A percentile compares a stretch with the other conserved stretches of the same genome.
Evolutionary conservation across 1,140 invertebrate species (phyloP).

Genomic region (Belonocnema kinseyi): DNA sequence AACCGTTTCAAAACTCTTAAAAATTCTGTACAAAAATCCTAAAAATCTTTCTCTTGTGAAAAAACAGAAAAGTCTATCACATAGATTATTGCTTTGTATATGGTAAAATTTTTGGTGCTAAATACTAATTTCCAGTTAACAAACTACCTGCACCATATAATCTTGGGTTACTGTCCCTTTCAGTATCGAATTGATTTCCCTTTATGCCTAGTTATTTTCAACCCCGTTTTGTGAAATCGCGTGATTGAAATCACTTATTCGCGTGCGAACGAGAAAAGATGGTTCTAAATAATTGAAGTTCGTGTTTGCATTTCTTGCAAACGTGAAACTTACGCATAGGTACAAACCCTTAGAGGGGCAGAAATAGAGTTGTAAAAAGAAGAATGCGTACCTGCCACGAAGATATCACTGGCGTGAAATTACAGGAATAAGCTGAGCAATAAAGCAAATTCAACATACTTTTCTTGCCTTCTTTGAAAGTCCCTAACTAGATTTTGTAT

Average conservation of each 20-base stretch:
- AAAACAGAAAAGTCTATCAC: background rate
- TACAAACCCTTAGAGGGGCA: background rate
- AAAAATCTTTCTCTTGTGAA: background rate
- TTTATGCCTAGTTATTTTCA: background rate
- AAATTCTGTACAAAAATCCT: background rate
- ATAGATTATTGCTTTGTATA: background rate
- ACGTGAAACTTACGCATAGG: background rate
- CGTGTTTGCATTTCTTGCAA: background rate
- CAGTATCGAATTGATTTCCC: background rate
- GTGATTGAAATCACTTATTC: slow-evolving; percentile 41
- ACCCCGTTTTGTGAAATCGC: background rate
- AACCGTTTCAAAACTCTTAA: too few relatives aligned
- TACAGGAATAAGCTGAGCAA: background rate
- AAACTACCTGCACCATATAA: background rate
- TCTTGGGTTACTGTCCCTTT: background rate
- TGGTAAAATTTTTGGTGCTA: background rate
- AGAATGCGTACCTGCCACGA: background rate
- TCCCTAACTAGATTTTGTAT: too few relatives aligned
- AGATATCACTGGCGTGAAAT: background rate
- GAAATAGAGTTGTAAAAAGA: background rate
- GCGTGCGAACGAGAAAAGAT: slow-evolving; percentile 4
- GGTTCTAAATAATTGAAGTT: background rate
- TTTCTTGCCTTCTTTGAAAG: too few relatives aligned
- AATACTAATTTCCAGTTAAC: background rate
- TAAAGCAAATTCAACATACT: background rate